Evolutionary conservation across 64 coral and sea anemone genomes (phyloP), one percentile per base, ranked within the genome.

Genomic region (Hydrozoanthus tunicans): DNA sequence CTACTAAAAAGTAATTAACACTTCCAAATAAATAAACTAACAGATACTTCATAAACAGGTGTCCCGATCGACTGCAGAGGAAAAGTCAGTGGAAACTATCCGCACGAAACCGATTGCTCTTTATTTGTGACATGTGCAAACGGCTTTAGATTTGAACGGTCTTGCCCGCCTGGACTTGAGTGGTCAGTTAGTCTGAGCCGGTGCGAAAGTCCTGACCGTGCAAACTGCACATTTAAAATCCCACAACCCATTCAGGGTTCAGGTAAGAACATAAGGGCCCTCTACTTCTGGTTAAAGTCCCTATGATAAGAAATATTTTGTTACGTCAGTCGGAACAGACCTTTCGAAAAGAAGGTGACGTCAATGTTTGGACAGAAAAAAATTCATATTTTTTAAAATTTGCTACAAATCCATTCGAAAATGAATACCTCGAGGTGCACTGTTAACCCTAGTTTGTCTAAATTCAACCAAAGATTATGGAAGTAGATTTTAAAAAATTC

Each of bases 61-160:
- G 56, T 3, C 26, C 60, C 59, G 4, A 17, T 83, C 17, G 80
- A 83, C 25, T 83, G 80, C 13, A 66, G 8, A 5, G 17, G 14
- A 5, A 52, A 5, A 3, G 4, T 26, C 14, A 27, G 53, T 7
- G 80, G 80, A 65, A 5, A 83, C 66, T 83, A 67, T 66, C 80
- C 62, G 17, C 80, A 83, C 13, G 80, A 83, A n/a, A 64, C 9
- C 27, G 9, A 17, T 15, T 83, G 80, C 60, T 83, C 80, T 6
- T 15, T 43, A 3, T 83, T 17, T 11, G 12, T 83, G 3, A 66
- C 80, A 11, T 83, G 80, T 66, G 5, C 32, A 0, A 83, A 66
- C 26, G 80, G 80, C 27, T 67, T 66, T 10, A 64, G 62, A 66
- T 83, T 52, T 64, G 62, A 65, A 4, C 64, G 80, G 51, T 4